A percentile compares a stretch with the other conserved stretches of the same genome.
These are phyloP conservation scores for Mycteria americana DNA, from an alignment of 2,797 vertebrate genomes.

Conservation along the genomic window DNA sequence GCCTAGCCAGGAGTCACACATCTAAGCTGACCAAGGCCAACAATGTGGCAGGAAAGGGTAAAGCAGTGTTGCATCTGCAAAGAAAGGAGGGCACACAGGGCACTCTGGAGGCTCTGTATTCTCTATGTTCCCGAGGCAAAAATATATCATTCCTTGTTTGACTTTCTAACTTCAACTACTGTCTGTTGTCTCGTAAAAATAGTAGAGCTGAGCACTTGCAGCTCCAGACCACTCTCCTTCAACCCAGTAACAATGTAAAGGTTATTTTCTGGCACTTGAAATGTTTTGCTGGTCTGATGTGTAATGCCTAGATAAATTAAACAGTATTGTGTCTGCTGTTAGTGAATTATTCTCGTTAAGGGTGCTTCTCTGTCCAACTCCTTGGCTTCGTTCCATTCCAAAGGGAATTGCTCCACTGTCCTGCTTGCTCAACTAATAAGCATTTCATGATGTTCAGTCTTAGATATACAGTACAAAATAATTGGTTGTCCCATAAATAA, in stretches of 20 bases:
- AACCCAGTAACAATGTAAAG: not conserved
- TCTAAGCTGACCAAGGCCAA: not conserved
- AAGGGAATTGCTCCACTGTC: not conserved
- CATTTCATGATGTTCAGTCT: not conserved
- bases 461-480: not conserved
- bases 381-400: not conserved
- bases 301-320: not conserved
- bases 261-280: constrained; percentile 14
- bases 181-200: constrained; percentile 30
- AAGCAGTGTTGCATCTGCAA: not conserved
- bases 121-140: constrained; percentile 30
- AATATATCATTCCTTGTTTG: not conserved
- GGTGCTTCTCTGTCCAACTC: not conserved
- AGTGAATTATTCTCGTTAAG: constrained; percentile 1
- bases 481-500: constrained; percentile 4
- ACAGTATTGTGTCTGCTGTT: not conserved
- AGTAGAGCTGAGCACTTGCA: not conserved
- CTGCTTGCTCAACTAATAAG: constrained; percentile 13
- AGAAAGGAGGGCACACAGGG: not conserved
- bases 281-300: not conserved
- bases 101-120: constrained; percentile 12
- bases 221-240: constrained; percentile 18
- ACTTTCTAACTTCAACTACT: not conserved
- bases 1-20: not conserved
- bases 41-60: not conserved